Base-by-base conservation (phyloP, 2,113 vertebrate genomes). In the human region DNA sequence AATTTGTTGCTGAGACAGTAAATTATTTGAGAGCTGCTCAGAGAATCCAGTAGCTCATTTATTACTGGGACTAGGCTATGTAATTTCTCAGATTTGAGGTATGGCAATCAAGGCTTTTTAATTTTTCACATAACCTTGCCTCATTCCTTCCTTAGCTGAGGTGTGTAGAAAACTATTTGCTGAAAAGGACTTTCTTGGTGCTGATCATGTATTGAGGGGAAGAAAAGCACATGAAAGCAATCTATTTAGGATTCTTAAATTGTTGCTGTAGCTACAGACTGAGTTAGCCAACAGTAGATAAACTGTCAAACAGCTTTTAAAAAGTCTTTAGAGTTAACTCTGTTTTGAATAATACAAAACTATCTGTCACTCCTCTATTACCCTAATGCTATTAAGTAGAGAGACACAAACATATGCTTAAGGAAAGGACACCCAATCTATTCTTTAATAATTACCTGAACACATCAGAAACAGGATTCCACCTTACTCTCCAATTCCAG, bases 21-120 rank as follows among this genome's bases (percentile, higher is more conserved):
- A 76, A 17, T 93, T 82, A 79, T 79, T 64, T 87, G n/a, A 68
- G 52, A 75, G 25, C 16, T 80, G 27, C n/a, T 92, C 43, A 91
- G n/a, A 80, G 61, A 66, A 32, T 83, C 38, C 6, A 88, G 30
- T 43, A 75, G 18, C 17, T 93, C 50, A 83, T 89, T 57, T 57
- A 45, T 40, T 76, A 68, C 16, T 78, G 43, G 66, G 68, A 76
- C 13, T 55, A 14, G 25, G 57, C 27, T 93, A 93, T 14, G 73
- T 72, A 92, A 95, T 85, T 88, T 94, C 64, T 95, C 40, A 82
- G 66, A 90, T 25, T 64, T 90, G 59, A 93, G 43, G 68, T n/a
- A 92, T 0, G 81, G 22, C 32, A 92, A 52, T 50, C 79, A 93
- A 52, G 87, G 32, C 32, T 64, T 93, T 57, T 97, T 96, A 88